These are phyloP conservation scores for Eumaeus atala DNA, from an alignment of 1,140 invertebrate species.

Conservation along the genomic window DNA sequence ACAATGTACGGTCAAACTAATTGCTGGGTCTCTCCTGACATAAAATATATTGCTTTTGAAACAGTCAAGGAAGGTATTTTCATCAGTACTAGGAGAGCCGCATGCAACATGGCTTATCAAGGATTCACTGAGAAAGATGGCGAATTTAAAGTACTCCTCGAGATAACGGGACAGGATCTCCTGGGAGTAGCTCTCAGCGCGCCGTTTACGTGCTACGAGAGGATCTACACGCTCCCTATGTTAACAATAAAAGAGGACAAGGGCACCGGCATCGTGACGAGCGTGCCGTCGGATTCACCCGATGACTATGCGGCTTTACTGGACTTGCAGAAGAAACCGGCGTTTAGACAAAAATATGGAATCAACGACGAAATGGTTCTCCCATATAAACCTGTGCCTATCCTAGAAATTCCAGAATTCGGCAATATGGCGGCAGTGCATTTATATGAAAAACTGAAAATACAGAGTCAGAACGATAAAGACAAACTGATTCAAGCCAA, in stretches of 20 bases:
- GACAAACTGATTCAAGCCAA: conserved; percentile 96
- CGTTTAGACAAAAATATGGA: conserved; percentile 94
- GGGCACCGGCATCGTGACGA: conserved; percentile 98
- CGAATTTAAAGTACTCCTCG: conserved; percentile 81
- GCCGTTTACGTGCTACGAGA: conserved; percentile 87
- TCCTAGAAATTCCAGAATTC: conserved; percentile 93
- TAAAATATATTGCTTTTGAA: conserved; percentile 92
- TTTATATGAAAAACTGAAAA: conserved; percentile 92
- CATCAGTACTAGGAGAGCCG: conserved; percentile 90
- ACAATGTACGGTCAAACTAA: conserved; percentile 99
- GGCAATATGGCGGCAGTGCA: conserved; percentile 90
- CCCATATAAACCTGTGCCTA: conserved; percentile 84
- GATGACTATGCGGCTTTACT: conserved; percentile 97
- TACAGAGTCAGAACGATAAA: conserved; percentile 97
- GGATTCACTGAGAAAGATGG: conserved; percentile 90
- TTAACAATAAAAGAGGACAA: conserved; percentile 98
- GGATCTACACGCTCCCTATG: conserved; percentile 97
- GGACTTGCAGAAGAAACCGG: conserved; percentile 96
- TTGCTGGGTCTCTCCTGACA: conserved; percentile 97
- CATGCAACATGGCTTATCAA: conserved; percentile 97
- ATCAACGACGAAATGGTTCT: conserved; percentile 94
- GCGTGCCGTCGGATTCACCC: conserved; percentile 98
- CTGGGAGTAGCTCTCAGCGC: conserved; percentile 88
- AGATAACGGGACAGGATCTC: conserved; percentile 84
- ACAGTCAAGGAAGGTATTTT: conserved; percentile 86